Evolutionary conservation across 1,140 invertebrate genomes (phyloP).

Genomic region (Saccostrea glomerata): DNA sequence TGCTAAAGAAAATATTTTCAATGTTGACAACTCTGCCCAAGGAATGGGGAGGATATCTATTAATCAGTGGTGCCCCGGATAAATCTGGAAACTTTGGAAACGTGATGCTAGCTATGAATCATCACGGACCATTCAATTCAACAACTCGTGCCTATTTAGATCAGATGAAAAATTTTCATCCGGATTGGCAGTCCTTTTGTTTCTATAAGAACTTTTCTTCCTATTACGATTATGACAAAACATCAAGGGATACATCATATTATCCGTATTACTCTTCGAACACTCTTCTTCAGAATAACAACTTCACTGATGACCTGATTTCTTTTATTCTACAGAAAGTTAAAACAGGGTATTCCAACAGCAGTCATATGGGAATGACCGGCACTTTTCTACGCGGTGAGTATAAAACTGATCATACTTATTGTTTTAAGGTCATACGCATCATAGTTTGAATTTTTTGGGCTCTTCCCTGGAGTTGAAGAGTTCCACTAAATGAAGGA

Average conservation of each 20-base stretch:
- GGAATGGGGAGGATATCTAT: slow-evolving; percentile 53
- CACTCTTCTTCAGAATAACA: slow-evolving; percentile 33
- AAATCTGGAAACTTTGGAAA: neutral
- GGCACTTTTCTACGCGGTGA: slow-evolving; percentile 15
- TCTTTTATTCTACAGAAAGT: slow-evolving; percentile 1
- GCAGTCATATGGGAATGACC: neutral
- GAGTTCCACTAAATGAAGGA: no score
- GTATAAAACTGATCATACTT: neutral
- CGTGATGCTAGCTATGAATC: slow-evolving; percentile 17
- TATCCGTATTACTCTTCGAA: slow-evolving; percentile 21
- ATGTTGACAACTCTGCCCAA: slow-evolving; percentile 24
- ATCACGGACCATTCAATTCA: slow-evolving; percentile 35
- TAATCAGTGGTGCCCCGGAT: neutral
- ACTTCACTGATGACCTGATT: slow-evolving; percentile 32
- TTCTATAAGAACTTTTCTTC: slow-evolving; percentile 30
- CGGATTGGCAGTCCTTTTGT: slow-evolving; percentile 3
- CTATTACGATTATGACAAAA: slow-evolving; percentile 49
- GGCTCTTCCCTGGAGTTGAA: no score
- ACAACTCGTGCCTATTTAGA: slow-evolving; percentile 5
- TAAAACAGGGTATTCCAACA: neutral
- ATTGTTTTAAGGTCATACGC: no score
- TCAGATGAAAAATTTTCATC: slow-evolving; percentile 41
- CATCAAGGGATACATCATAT: neutral
- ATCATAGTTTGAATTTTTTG: no score
- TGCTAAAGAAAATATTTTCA: slow-evolving; percentile 43